Conservation (phyloP, 2,888 invertebrate species). For the Zygaena filipendulae region DNA sequence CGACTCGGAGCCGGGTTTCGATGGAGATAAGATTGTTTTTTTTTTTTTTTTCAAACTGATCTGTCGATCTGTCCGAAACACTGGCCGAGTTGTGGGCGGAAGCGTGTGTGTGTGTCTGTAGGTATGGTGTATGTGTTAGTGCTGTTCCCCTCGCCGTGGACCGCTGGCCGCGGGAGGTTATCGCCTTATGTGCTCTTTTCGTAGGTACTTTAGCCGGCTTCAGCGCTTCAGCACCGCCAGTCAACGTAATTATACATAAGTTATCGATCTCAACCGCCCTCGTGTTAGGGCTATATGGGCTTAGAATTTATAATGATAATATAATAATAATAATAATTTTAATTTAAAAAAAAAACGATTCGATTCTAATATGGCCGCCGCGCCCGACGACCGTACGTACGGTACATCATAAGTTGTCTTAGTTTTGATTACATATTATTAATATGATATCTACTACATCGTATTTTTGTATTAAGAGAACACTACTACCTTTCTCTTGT, state of each 20-base stretch:
- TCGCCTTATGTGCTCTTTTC: conserved; percentile 35
- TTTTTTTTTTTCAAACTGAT: no score
- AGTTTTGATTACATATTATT: conserved; percentile 34
- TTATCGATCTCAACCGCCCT: conserved; percentile 63
- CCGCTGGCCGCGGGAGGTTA: conserved; percentile 15
- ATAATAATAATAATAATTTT: conserved; percentile 35
- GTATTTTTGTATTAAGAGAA: conserved; percentile 60
- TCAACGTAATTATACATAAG: conserved; percentile 47
- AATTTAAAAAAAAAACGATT: conserved; percentile 33
- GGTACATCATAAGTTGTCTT: conserved; percentile 57
- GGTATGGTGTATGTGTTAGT: no score
- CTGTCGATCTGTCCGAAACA: no score
- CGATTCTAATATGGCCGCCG: conserved; percentile 22
- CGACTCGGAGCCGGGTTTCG: conserved; percentile 10
- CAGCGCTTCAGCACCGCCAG: conserved; percentile 51
- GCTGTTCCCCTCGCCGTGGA: no score
- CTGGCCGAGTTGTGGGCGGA: no score
- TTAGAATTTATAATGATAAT: no score
- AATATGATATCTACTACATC: conserved; percentile 40
- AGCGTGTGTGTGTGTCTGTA: no score
- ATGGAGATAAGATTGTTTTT: no score
- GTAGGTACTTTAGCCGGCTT: conserved; percentile 42
- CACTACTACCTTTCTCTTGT: conserved; percentile 66
- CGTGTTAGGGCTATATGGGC: conserved; percentile 45
- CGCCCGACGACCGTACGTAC: conserved; percentile 29